A percentile compares a stretch with the other conserved stretches of the same genome.
Evolutionary conservation across 2,113 vertebrate species (phyloP).

Genomic region (Ctenomys sociabilis): DNA sequence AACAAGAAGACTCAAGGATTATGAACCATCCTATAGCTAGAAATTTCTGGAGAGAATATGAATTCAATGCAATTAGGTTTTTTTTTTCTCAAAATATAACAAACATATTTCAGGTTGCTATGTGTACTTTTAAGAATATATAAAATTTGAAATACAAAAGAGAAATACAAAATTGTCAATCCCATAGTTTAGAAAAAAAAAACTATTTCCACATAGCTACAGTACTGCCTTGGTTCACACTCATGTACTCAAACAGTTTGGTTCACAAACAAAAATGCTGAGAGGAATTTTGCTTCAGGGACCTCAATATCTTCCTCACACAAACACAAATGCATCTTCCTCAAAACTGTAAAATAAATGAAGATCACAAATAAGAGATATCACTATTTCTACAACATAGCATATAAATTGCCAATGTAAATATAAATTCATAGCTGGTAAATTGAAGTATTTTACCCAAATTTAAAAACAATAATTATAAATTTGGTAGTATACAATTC

Average conservation of each 20-base stretch:
- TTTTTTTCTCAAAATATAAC: conserved; percentile 32
- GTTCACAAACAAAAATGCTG: not conserved
- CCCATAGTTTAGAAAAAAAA: not conserved
- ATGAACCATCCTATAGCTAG: not conserved
- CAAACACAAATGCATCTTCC: not conserved
- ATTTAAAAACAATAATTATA: conserved; percentile 23
- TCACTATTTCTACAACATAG: not conserved
- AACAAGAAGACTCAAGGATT: not conserved
- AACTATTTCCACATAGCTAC: not conserved
- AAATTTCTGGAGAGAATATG: not conserved
- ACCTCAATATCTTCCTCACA: not conserved
- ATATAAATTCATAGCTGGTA: conserved; percentile 15
- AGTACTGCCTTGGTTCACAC: not conserved
- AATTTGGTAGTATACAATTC: conserved; percentile 8
- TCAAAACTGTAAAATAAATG: not conserved
- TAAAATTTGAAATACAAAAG: not conserved
- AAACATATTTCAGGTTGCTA: conserved; percentile 15
- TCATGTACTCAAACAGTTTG: not conserved
- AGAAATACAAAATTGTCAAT: conserved; percentile 40
- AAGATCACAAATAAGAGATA: not conserved
- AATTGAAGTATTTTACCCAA: conserved; percentile 38
- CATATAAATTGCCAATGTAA: not conserved
- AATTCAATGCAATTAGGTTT: conserved; percentile 52
- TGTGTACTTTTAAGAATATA: conserved; percentile 29
- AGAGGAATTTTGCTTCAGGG: not conserved